Evolutionary conservation across 2,113 vertebrate species (phyloP), one percentile per base, ranked within the genome.

Genomic region (Platysternon megacephalum): DNA sequence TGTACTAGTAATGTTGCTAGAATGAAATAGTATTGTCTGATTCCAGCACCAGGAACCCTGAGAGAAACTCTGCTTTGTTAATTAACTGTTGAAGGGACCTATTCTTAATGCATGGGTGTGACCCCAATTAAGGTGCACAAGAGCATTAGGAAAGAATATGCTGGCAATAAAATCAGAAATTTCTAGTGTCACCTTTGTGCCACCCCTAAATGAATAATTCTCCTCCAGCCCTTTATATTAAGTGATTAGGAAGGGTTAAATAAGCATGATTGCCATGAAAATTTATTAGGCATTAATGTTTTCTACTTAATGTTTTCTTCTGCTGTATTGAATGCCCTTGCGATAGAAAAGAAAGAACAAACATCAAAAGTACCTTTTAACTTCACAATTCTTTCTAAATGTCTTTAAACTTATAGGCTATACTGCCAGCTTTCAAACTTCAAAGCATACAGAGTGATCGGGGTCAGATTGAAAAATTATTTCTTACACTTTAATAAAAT

Each of bases 351-450:
- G 97, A 98, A 98, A 98, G 98, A 98, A 98, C 98, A 98, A 98
- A 98, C 98, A 98, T 99, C 98, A 99, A 98, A 98, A 98, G 98
- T 98, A 98, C 93, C 98, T 99, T 98, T 99, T 98, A 99, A 98
- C 98, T 98, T 98, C 17, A 85, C 98, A 97, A 98, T 98, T 98
- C 98, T 98, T 98, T 98, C 98, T 98, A 98, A 98, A 98, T 98
- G 98, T 98, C 98, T 98, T 98, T 98, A 98, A 98, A 98, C 97
- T 98, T 98, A 98, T 97, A 98, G 98, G 97, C 97, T 98, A 98
- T 98, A 98, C 97, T 98, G 97, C 97, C 98, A 97, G 97, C 97
- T 98, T 98, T 97, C 98, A 97, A 87, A 98, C 98, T 98, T 99
- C 98, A 98, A 99, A 99, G 98, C 96, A 90, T 90, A 93, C 92